Conservation (phyloP, 2,797 vertebrate genomes). For the Leptodon cayanensis region DNA sequence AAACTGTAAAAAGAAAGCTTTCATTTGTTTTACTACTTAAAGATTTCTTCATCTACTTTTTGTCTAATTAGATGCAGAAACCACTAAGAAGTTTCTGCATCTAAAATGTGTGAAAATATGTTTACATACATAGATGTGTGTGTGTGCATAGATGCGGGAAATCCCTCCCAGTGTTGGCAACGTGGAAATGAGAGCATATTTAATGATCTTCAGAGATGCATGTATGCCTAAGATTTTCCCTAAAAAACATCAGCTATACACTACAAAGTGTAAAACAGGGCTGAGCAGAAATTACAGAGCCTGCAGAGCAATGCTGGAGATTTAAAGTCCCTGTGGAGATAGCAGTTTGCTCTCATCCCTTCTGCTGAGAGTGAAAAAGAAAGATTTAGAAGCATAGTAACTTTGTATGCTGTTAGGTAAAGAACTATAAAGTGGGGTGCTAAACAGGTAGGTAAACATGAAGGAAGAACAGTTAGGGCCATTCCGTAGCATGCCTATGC, state of each 20-base stretch:
- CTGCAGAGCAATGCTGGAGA: not conserved
- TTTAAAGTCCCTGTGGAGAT: not conserved
- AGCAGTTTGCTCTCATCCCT: not conserved
- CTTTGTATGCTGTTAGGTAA: not conserved
- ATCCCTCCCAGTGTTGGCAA: not conserved
- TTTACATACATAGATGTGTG: not conserved
- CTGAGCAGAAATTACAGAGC: not conserved
- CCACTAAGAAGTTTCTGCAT: not conserved
- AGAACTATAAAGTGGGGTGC: not conserved
- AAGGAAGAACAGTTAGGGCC: not conserved
- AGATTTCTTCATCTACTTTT: not conserved
- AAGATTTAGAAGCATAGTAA: not conserved
- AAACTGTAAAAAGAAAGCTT: not conserved
- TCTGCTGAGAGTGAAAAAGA: not conserved
- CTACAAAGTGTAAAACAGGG: not conserved
- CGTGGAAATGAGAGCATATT: not conserved
- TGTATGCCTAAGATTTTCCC: not conserved
- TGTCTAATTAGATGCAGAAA: not conserved
- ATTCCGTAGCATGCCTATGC: not conserved
- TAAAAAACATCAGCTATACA: not conserved
- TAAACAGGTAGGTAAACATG: not conserved
- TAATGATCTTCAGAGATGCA: not conserved
- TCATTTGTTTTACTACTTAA: not conserved
- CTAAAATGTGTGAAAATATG: not conserved
- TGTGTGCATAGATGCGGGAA: not conserved